Conservation (phyloP, 1,140 invertebrate species). For the Dicyema japonicum region DNA sequence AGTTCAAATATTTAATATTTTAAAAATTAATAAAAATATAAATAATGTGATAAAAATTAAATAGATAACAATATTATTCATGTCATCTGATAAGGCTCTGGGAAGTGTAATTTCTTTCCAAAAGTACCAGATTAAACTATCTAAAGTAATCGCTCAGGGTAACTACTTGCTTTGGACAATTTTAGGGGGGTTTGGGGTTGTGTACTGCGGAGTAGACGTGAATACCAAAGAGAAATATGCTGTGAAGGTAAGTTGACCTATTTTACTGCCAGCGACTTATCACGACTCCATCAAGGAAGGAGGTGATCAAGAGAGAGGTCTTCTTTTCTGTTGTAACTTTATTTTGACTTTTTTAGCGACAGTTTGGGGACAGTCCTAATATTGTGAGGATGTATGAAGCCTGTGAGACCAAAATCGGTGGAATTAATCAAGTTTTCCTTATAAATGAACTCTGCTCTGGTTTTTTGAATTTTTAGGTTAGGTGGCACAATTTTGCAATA, state of each 20-base stretch:
- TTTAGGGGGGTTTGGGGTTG: constrained; percentile 63
- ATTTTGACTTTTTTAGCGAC: constrained; percentile 2
- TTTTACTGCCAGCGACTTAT: constrained; percentile 1
- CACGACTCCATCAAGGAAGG: constrained; percentile 8
- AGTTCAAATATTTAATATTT: too few relatives aligned
- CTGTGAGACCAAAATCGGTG: background rate
- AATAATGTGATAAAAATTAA: too few relatives aligned
- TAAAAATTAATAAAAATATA: too few relatives aligned
- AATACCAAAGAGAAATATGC: constrained; percentile 53
- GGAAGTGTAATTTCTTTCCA: too few relatives aligned
- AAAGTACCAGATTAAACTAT: too few relatives aligned
- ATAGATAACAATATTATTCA: too few relatives aligned
- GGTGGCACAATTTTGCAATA: too few relatives aligned
- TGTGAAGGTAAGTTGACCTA: constrained; percentile 22
- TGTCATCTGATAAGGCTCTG: too few relatives aligned
- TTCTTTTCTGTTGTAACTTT: constrained; percentile 22
- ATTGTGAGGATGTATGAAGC: background rate
- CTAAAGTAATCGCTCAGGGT: too few relatives aligned
- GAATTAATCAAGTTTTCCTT: background rate
- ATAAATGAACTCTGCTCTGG: background rate
- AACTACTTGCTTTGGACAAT: constrained; percentile 10
- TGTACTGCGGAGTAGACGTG: constrained; percentile 59
- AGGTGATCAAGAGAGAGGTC: constrained; percentile 23
- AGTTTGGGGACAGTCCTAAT: constrained; percentile 1
- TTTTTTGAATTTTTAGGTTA: too few relatives aligned